Evolutionary conservation across 2,113 vertebrate species (phyloP).

Genomic region (Crotalus tigris): DNA sequence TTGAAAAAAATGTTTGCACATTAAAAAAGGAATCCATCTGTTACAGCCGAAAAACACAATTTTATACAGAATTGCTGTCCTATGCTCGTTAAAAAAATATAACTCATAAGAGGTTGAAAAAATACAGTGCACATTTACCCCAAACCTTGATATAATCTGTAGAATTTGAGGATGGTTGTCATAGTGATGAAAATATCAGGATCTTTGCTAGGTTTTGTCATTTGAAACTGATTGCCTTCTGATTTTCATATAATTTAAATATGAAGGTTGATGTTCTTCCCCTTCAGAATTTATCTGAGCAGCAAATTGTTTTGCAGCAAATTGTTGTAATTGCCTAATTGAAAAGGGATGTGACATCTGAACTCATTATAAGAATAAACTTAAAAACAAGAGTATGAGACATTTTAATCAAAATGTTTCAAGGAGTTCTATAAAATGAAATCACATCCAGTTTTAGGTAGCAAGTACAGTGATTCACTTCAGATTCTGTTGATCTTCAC

Average conservation of each 20-base stretch:
- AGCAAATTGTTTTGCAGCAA: neutral
- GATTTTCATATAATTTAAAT: conserved; percentile 38
- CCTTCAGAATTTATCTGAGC: conserved; percentile 8
- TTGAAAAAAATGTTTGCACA: neutral
- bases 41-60: neutral
- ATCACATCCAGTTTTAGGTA: neutral
- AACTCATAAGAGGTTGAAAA: neutral
- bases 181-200: neutral
- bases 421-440: conserved; percentile 5
- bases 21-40: neutral
- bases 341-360: neutral
- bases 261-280: neutral
- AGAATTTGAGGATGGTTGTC: conserved; percentile 16
- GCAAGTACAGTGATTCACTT: neutral
- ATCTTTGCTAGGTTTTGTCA: neutral
- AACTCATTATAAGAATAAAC: conserved; percentile 7
- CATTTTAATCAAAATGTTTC: neutral
- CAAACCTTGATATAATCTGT: neutral
- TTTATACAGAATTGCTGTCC: neutral
- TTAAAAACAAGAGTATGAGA: neutral
- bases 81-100: conserved; percentile 1
- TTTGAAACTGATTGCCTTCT: neutral
- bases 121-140: neutral
- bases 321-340: conserved; percentile 10
- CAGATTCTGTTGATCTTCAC: neutral